Conservation (phyloP, 2,888 invertebrate species). For the Andrena marginata region DNA sequence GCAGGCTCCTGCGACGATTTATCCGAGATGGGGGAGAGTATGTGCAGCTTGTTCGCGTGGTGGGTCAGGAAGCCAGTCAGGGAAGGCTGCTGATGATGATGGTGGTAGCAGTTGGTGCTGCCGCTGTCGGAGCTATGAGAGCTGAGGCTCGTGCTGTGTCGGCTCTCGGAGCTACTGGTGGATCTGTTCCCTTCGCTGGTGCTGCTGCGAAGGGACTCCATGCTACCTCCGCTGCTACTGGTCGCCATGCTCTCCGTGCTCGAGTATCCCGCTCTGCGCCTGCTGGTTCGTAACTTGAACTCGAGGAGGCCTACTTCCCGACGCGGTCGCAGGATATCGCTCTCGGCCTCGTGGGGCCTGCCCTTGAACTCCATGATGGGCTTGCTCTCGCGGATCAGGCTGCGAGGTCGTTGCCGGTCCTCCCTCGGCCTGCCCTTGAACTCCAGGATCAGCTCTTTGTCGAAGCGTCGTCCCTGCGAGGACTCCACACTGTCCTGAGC, state of each 20-base stretch:
- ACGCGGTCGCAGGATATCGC: constrained; percentile 74
- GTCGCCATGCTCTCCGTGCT: constrained; percentile 96
- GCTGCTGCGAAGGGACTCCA: constrained; percentile 94
- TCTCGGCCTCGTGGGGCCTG: constrained; percentile 86
- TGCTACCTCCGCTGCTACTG: constrained; percentile 94
- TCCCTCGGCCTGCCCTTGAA: constrained; percentile 90
- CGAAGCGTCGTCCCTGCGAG: constrained; percentile 87
- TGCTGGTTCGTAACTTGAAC: constrained; percentile 88
- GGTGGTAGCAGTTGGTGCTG: constrained; percentile 87
- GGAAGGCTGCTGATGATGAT: constrained; percentile 82
- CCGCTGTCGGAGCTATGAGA: constrained; percentile 94
- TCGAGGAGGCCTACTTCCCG: constrained; percentile 86
- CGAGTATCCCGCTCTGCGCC: constrained; percentile 88
- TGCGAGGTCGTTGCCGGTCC: constrained; percentile 79
- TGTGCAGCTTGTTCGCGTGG: constrained; percentile 92
- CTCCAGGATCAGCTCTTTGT: constrained; percentile 87
- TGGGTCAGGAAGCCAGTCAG: constrained; percentile 90
- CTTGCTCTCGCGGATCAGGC: constrained; percentile 85
- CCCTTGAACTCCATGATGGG: constrained; percentile 91
- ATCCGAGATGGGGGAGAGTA: constrained; percentile 95
- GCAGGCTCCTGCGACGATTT: constrained; percentile 95
- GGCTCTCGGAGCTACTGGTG: constrained; percentile 93
- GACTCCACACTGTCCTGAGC: constrained; percentile 85
- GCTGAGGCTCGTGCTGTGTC: constrained; percentile 93
- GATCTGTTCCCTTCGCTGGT: constrained; percentile 95